Percentiles rank a stretch among this genome's conserved stretches.
These are phyloP conservation scores for Andrena camellia DNA, from an alignment of 2,888 invertebrate species.

Conservation along the genomic window DNA sequence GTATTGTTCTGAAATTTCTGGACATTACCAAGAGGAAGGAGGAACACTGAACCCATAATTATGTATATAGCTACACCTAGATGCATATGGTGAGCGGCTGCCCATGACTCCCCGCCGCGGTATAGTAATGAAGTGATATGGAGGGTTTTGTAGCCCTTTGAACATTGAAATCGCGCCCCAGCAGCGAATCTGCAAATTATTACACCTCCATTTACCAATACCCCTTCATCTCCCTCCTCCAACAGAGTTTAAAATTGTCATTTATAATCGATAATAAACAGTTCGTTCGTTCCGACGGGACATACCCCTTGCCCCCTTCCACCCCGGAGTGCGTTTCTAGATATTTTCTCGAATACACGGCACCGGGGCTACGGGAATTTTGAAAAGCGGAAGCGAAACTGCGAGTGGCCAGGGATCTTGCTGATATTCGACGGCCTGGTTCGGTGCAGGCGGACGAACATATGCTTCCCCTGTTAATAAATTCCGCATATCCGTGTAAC, in stretches of 20 bases:
- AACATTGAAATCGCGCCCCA: neutral
- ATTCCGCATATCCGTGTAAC: slow-evolving; percentile 50
- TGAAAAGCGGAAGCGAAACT: slow-evolving; percentile 31
- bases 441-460: slow-evolving; percentile 28
- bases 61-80: no score
- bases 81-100: no score
- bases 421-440: slow-evolving; percentile 44
- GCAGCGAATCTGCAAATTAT: neutral
- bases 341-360: neutral
- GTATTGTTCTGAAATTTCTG: no score
- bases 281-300: neutral
- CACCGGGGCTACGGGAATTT: slow-evolving; percentile 1
- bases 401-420: slow-evolving; percentile 29
- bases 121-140: no score
- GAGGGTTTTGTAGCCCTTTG: no score
- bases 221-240: neutral
- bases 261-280: neutral
- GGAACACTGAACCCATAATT: no score
- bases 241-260: neutral
- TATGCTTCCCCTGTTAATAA: slow-evolving; percentile 57
- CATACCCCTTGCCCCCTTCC: neutral
- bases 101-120: no score
- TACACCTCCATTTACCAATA: neutral
- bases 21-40: no score
- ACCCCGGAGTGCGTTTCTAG: neutral